Evolutionary conservation across 2,888 invertebrate species (phyloP), one percentile per base, ranked within the genome.

Genomic region (Melanostoma mellinum): DNA sequence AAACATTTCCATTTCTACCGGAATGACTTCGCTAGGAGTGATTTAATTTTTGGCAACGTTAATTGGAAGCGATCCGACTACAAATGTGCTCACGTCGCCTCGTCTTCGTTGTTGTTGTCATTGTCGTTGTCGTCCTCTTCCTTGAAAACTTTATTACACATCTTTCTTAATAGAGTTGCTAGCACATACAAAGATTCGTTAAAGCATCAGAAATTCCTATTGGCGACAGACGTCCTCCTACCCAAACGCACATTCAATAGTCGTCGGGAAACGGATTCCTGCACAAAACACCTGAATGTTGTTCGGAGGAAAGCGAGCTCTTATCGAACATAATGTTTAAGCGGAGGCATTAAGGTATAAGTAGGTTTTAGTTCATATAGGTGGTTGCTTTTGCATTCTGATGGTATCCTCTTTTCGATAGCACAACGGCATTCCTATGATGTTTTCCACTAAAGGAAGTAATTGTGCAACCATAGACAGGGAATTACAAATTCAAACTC

Each of bases 41-140:
- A 72, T 77, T 82, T 82, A 77, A 68, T 77, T 82, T 77, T 77
- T 82, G 72, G 77, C 81, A 82, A 40, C 77, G 68, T 68, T 77
- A 72, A 82, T 77, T 72, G 72, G 68, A 76, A 68, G 36, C 67
- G 55, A 76, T 56, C 10, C 44, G 63, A 56, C 55, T 63, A 42
- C 60, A 52, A 72, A 72, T 44, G 55, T 72, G 60, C 30, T 55
- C 48, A 36, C 55, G 9, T 48, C 53, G 8, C 50, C 3, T 40
- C 32, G 30, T 42, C 36, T 36, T 30, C 8, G 2, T n/a, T n/a
- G 33, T 44, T 6, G 38, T 60, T 60, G 44, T 30, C 8, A 1
- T n/a, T n/a, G 33, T 44, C 10, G 38, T 60, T 60, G 44, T 4
- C 20, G 20, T 20, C 20, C 20, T 20, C 20, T 20, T 20, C 42